Percentiles rank a stretch among this genome's conserved stretches.
These are phyloP conservation scores for Austrolebias charrua DNA, from an alignment of 2,797 vertebrate genomes.

Conservation along the genomic window DNA sequence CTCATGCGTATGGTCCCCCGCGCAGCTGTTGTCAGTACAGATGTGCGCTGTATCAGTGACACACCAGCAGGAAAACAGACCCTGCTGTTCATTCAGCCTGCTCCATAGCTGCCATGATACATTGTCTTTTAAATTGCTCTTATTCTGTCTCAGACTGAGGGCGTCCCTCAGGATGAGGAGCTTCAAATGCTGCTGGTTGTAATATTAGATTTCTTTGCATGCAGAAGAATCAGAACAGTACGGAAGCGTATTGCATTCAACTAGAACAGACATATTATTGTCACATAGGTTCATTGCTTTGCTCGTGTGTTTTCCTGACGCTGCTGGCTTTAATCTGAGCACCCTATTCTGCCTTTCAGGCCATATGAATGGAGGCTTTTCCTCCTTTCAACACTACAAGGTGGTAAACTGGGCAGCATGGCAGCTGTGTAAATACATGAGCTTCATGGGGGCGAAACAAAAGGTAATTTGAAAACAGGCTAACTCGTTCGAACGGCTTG, in stretches of 20 bases:
- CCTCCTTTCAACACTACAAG: slow-evolving; percentile 15
- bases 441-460: slow-evolving; percentile 30
- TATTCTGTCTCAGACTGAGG: slow-evolving; percentile 56
- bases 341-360: slow-evolving; percentile 6
- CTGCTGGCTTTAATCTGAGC: not conserved
- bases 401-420: slow-evolving; percentile 21
- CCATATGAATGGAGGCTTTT: slow-evolving; percentile 7
- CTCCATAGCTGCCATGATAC: slow-evolving; percentile 21
- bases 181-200: slow-evolving; percentile 15
- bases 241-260: too few relatives aligned
- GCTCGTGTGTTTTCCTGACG: not conserved
- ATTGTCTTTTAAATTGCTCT: slow-evolving; percentile 39
- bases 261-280: not conserved
- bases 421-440: slow-evolving; percentile 57
- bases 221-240: slow-evolving; percentile 4
- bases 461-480: slow-evolving; percentile 22
- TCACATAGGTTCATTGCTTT: not conserved
- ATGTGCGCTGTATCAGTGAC: slow-evolving; percentile 29
- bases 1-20: slow-evolving; percentile 14
- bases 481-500: not conserved
- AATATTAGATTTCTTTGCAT: slow-evolving; percentile 1
- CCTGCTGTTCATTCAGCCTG: slow-evolving; percentile 27
- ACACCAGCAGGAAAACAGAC: slow-evolving; percentile 27
- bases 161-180: slow-evolving; percentile 20
- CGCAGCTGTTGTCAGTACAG: slow-evolving; percentile 38